Evolutionary conservation across 2,888 invertebrate genomes (phyloP).

Genomic region (Perizoma affinitatum): DNA sequence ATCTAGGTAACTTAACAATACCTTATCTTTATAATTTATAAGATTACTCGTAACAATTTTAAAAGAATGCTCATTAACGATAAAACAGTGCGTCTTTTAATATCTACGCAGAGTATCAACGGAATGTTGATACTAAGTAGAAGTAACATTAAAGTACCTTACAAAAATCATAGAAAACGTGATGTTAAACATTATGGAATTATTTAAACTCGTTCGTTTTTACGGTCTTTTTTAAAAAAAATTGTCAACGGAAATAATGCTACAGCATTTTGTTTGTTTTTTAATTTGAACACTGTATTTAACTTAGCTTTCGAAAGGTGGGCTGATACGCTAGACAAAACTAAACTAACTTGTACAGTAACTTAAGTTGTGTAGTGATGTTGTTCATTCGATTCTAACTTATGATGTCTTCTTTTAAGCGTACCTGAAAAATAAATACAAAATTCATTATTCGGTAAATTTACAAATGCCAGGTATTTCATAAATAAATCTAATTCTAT

Average conservation of each 20-base stretch:
- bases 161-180: constrained; percentile 11
- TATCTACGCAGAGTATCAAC: constrained; percentile 44
- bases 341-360: constrained; percentile 66
- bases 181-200: constrained; percentile 18
- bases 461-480: too few species aligned
- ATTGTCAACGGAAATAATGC: too few species aligned
- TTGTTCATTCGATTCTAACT: constrained; percentile 57
- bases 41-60: constrained; percentile 50
- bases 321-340: constrained; percentile 58
- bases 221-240: constrained; percentile 4
- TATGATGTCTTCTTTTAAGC: constrained; percentile 68
- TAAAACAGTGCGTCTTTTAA: constrained; percentile 51
- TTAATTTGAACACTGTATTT: constrained; percentile 8
- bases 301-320: constrained; percentile 51
- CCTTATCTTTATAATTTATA: constrained; percentile 48
- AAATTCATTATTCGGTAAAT: too few species aligned
- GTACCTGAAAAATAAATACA: constrained; percentile 59
- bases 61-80: constrained; percentile 40
- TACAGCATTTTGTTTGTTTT: neutral
- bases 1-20: constrained; percentile 71
- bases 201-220: constrained; percentile 18
- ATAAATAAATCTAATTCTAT: constrained; percentile 26
- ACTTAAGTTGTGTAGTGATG: constrained; percentile 60
- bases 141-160: constrained; percentile 28
- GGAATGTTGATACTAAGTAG: constrained; percentile 44